Evolutionary conservation across 2,888 invertebrate species (phyloP), one percentile per base, ranked within the genome.

Genomic region (Drosophila borealis): DNA sequence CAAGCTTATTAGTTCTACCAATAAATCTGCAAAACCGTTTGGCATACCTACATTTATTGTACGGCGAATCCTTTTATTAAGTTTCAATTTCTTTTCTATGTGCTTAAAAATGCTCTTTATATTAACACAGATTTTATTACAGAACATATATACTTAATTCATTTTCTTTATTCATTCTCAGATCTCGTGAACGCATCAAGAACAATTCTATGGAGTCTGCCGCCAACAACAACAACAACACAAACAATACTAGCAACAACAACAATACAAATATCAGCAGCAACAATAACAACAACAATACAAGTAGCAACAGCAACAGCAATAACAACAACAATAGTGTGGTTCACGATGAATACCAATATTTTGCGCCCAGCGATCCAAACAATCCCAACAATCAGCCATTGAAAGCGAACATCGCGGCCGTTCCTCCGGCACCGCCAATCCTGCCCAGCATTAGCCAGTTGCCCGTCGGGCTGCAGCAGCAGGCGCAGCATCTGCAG

Each of bases 301-400:
- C 44, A 10, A 77, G 21, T 14, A 80, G 49, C n/a, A 77, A 44
- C 42, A 75, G 39, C 33, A 81, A 54, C 46, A 73, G 39, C 44
- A 86, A 78, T 49, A 88, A 60, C 56, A 72, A 73, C 44, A 82
- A 78, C 37, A 78, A 71, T 36, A 80, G 78, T 14, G 77, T 70
- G 1, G 75, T 69, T 10, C 84, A 89, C 14, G 91, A 91, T 71
- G 91, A 91, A 49, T 91, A 91, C 61, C 91, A 91, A 66, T 91
- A 91, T 54, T 91, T 91, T 78, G 91, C 91, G 3, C 91, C 91
- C 6, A 90, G 90, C 53, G 91, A 91, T 79, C 91, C 91, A 0
- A 91, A 91, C 34, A 91, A 91, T 79, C 91, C 91, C 2, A 90
- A 90, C 64, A 91, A 91, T 73, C 90, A 89, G 62, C 42, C 46